phyloP scores from a whole-genome alignment of 2,113 vertebrate genomes.

The Podiceps cristatus region DNA sequence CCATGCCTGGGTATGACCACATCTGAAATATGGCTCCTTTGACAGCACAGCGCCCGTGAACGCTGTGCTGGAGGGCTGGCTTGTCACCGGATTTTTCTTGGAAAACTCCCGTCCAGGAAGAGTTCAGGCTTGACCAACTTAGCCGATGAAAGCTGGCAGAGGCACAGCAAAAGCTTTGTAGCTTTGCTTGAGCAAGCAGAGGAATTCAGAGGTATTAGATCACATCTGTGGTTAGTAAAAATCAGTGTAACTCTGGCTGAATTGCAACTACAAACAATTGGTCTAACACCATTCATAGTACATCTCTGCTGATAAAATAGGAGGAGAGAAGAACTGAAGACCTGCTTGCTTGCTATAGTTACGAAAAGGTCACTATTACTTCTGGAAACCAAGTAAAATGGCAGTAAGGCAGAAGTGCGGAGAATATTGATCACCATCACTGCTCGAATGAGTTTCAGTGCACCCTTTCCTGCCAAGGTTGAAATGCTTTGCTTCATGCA shows the following conservation, averaged over 20 bases:
- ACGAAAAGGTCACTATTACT: neutral
- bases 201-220: neutral
- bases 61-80: neutral
- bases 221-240: neutral
- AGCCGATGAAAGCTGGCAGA: constrained; percentile 2
- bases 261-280: neutral
- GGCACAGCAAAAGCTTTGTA: constrained; percentile 46
- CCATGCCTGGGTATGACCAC: constrained; percentile 38
- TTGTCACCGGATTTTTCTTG: constrained; percentile 27
- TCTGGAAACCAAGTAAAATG: neutral
- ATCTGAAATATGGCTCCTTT: constrained; percentile 54
- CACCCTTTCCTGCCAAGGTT: neutral
- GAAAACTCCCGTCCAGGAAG: constrained; percentile 41
- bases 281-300: neutral
- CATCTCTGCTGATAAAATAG: neutral
- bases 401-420: neutral
- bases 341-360: neutral
- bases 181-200: constrained; percentile 30
- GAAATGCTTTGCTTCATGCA: neutral
- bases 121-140: neutral
- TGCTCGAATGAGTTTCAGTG: neutral
- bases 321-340: neutral
- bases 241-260: neutral
- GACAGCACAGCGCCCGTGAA: neutral
- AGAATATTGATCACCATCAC: neutral